Conservation (phyloP, 2,888 invertebrate genomes). For the Hemithea aestivaria region DNA sequence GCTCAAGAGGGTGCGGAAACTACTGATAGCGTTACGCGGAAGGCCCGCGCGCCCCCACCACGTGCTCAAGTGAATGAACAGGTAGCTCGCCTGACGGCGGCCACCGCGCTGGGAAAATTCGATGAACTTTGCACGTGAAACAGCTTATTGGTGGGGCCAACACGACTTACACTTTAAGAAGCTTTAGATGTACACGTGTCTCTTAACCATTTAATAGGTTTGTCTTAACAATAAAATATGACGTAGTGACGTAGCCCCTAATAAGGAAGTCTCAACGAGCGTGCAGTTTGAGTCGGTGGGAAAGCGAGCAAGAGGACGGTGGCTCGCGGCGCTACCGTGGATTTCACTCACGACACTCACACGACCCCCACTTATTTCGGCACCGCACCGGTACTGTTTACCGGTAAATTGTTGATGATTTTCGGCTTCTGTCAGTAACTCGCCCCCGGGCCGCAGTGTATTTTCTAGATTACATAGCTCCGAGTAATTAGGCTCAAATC, state of each 20-base stretch:
- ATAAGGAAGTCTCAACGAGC: conserved; percentile 24
- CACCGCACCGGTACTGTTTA: conserved; percentile 61
- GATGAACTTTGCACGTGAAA: conserved; percentile 27
- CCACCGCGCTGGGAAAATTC: conserved; percentile 30
- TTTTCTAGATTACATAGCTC: conserved; percentile 55
- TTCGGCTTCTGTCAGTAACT: conserved; percentile 71
- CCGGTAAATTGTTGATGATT: conserved; percentile 67
- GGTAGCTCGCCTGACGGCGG: conserved; percentile 47
- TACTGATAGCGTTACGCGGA: conserved; percentile 78
- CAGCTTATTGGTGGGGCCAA: conserved; percentile 21
- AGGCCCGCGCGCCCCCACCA: conserved; percentile 68
- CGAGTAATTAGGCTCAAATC: conserved; percentile 26
- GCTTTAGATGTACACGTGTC: too few relatives aligned
- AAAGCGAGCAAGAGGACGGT: conserved; percentile 54
- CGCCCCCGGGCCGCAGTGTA: conserved; percentile 40
- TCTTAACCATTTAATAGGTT: too few relatives aligned
- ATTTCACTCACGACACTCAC: conserved; percentile 68
- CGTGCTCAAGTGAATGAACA: conserved; percentile 66
- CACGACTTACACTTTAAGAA: too few relatives aligned
- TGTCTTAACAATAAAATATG: too few relatives aligned
- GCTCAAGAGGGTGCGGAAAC: conserved; percentile 73
- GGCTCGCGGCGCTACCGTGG: conserved; percentile 73
- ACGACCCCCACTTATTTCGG: conserved; percentile 61
- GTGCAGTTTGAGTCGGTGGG: conserved; percentile 51
- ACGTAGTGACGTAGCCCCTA: too few relatives aligned